Evolutionary conservation across 2,113 vertebrate species (phyloP).

Genomic region (Pseudonaja textilis): DNA sequence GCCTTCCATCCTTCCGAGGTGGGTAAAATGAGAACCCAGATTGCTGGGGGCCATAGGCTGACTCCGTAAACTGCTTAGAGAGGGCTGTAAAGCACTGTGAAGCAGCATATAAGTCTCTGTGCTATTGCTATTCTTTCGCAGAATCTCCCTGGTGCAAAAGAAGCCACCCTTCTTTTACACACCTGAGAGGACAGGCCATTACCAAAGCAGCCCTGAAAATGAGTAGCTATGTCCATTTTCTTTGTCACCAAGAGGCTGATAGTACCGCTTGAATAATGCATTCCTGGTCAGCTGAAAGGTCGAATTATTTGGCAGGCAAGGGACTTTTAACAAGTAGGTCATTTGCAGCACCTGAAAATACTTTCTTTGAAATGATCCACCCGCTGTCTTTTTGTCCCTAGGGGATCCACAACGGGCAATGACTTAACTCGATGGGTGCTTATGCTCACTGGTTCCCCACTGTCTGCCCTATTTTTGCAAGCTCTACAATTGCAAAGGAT

Average conservation of each 20-base stretch:
- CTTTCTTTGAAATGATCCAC: background rate
- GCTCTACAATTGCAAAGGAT: background rate
- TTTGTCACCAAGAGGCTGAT: background rate
- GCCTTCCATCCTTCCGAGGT: too few species aligned
- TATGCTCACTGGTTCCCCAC: background rate
- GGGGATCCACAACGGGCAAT: background rate
- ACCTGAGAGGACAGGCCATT: background rate
- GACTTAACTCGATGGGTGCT: background rate
- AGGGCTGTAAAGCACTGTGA: too few species aligned
- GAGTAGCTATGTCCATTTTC: constrained; percentile 9
- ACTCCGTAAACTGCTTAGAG: too few species aligned
- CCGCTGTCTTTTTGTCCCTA: background rate
- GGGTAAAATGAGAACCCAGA: too few species aligned
- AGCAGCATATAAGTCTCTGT: too few species aligned
- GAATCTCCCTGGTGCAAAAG: background rate
- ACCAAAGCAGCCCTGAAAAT: background rate
- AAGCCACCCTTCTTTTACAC: background rate
- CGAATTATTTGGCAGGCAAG: background rate
- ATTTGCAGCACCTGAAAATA: too few species aligned
- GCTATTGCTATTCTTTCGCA: background rate
- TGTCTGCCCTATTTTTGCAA: background rate
- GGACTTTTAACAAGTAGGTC: background rate
- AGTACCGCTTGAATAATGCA: constrained; percentile 12
- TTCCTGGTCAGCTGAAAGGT: background rate
- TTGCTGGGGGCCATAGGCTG: too few species aligned